These are phyloP conservation scores for Platerodrilus igneus DNA, from an alignment of 2,888 invertebrate genomes.

Conservation along the genomic window DNA sequence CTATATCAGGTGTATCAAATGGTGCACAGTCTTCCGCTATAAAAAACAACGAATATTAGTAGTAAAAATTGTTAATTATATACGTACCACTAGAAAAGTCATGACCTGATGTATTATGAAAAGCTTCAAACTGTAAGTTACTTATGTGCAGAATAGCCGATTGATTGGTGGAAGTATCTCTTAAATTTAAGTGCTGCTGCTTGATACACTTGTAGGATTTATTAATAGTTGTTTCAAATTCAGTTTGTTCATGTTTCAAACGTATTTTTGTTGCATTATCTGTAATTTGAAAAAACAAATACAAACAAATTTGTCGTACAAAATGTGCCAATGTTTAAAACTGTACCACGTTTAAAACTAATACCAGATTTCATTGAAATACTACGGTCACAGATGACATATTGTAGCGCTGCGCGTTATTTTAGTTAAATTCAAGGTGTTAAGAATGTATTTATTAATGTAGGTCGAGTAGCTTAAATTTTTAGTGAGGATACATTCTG, in stretches of 20 bases:
- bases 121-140: slow-evolving; percentile 71
- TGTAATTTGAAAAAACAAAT: no score
- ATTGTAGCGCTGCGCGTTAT: no score
- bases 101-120: slow-evolving; percentile 52
- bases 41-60: slow-evolving; percentile 30
- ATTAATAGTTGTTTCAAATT: slow-evolving; percentile 57
- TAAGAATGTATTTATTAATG: no score
- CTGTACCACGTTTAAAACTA: no score
- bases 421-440: no score
- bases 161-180: slow-evolving; percentile 39
- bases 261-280: no score
- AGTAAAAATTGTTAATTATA: slow-evolving; percentile 9
- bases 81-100: slow-evolving; percentile 62
- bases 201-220: slow-evolving; percentile 72
- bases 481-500: no score
- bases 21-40: slow-evolving; percentile 69
- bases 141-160: slow-evolving; percentile 50
- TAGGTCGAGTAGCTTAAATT: no score
- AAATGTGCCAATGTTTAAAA: no score
- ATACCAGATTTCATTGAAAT: no score
- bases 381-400: no score
- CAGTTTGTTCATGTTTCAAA: slow-evolving; percentile 50
- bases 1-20: slow-evolving; percentile 77
- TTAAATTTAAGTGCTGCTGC: slow-evolving; percentile 56
- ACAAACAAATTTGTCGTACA: no score